These are phyloP conservation scores for Scatophagus argus DNA, from an alignment of 2,113 vertebrate genomes.

Conservation along the genomic window DNA sequence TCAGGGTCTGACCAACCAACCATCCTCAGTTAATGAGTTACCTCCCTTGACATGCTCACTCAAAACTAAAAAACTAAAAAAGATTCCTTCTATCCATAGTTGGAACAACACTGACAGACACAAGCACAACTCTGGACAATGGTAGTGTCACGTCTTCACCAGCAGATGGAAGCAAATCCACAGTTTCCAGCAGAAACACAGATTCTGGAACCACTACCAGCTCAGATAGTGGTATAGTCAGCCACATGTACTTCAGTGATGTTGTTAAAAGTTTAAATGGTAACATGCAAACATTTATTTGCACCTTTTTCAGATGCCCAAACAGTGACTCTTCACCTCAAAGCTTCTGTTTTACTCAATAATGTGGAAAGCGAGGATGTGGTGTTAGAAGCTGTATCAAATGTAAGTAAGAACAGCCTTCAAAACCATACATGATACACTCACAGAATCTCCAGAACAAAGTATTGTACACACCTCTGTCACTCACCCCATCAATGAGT, in stretches of 20 bases:
- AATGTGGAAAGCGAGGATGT: background rate
- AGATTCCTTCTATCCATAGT: background rate
- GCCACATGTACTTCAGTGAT: background rate
- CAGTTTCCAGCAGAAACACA: background rate
- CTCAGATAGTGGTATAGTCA: conserved; percentile 22
- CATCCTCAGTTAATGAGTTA: background rate
- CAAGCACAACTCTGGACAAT: background rate
- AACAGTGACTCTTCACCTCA: conserved; percentile 8
- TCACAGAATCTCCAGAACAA: background rate
- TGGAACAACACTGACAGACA: conserved; percentile 1
- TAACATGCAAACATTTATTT: background rate
- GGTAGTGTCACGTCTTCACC: conserved; percentile 7
- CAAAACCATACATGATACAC: background rate
- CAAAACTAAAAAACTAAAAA: too few relatives aligned
- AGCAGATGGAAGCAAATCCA: conserved; percentile 24
- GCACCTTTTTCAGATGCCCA: conserved; percentile 17
- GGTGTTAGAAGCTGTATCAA: conserved; percentile 16
- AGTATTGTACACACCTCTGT: background rate
- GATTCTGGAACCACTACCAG: background rate
- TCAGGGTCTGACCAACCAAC: background rate
- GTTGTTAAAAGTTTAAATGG: background rate
- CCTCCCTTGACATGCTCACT: background rate
- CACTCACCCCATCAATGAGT: background rate
- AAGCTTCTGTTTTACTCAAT: background rate
- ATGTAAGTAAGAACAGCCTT: conserved; percentile 32